Evolutionary conservation across 2,797 vertebrate genomes (phyloP).

Genomic region (Scarus forsteni): DNA sequence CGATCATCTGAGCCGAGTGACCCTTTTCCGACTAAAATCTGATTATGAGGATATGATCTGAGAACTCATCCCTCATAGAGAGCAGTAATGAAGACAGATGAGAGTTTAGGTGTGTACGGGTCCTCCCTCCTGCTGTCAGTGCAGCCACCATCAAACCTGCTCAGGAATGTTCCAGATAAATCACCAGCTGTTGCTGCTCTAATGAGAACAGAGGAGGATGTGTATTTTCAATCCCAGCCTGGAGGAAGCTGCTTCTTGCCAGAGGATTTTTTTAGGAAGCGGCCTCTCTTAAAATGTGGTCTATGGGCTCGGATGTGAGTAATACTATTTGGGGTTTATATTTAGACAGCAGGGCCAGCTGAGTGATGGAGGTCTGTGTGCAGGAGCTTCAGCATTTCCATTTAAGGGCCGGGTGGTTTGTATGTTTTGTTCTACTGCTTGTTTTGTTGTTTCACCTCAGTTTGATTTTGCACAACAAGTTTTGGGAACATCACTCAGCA

Average conservation of each 20-base stretch:
- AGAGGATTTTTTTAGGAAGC: not conserved
- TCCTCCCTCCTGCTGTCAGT: conserved; percentile 8
- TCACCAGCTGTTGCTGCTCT: conserved; percentile 58
- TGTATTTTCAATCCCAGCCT: conserved; percentile 25
- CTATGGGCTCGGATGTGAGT: conserved; percentile 5
- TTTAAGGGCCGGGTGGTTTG: not conserved
- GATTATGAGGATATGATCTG: not conserved
- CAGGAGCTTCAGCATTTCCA: not conserved
- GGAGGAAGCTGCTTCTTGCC: conserved; percentile 20
- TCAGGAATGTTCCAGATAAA: conserved; percentile 46
- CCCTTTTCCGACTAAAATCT: not conserved
- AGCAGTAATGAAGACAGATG: not conserved
- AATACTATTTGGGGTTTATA: conserved; percentile 18
- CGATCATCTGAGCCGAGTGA: not conserved
- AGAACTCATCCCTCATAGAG: not conserved
- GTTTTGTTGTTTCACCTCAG: not conserved
- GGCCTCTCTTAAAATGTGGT: conserved; percentile 12
- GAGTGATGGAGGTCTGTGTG: not conserved
- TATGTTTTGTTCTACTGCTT: not conserved
- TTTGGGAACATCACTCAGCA: no score
- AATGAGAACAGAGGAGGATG: conserved; percentile 26
- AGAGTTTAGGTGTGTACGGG: not conserved
- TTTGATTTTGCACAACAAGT: not conserved
- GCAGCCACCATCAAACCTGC: conserved; percentile 9
- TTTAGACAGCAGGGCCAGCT: not conserved